Evolutionary conservation across 2,797 vertebrate genomes (phyloP).

Genomic region (Neosilurus mollespiculum): DNA sequence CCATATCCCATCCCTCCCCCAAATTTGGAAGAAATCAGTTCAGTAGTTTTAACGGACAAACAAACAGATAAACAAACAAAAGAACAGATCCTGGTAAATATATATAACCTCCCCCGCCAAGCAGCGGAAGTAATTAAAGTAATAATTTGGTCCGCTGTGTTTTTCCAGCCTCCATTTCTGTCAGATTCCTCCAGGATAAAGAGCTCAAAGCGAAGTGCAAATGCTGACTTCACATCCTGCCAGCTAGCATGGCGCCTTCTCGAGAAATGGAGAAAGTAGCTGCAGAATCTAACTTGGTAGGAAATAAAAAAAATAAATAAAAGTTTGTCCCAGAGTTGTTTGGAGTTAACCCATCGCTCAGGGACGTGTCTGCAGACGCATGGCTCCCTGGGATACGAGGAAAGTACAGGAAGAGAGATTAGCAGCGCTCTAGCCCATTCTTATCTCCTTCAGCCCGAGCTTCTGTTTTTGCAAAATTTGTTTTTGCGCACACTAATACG

Average conservation of each 20-base stretch:
- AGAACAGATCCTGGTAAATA: too few species aligned
- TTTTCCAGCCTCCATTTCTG: not conserved
- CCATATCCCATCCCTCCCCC: too few species aligned
- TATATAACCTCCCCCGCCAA: too few species aligned
- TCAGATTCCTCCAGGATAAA: not conserved
- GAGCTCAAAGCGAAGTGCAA: not conserved
- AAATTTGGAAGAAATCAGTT: too few species aligned
- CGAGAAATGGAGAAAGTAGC: not conserved
- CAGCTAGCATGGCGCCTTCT: not conserved
- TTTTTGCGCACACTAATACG: constrained; percentile 33
- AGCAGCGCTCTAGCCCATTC: constrained; percentile 54
- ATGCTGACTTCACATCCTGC: not conserved
- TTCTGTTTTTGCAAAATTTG: constrained; percentile 47
- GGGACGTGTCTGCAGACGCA: constrained; percentile 49
- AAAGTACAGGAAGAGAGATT: constrained; percentile 63
- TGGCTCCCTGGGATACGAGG: constrained; percentile 57
- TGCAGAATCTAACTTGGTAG: not conserved
- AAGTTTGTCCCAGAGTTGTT: not conserved
- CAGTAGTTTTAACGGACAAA: too few species aligned
- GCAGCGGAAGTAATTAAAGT: too few species aligned
- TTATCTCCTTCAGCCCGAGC: constrained; percentile 57
- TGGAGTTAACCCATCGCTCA: constrained; percentile 9
- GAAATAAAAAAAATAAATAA: not conserved
- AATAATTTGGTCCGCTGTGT: not conserved
- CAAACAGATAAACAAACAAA: too few species aligned